These are phyloP conservation scores for Anaspis maculata DNA, from an alignment of 2,888 invertebrate genomes.

Conservation along the genomic window DNA sequence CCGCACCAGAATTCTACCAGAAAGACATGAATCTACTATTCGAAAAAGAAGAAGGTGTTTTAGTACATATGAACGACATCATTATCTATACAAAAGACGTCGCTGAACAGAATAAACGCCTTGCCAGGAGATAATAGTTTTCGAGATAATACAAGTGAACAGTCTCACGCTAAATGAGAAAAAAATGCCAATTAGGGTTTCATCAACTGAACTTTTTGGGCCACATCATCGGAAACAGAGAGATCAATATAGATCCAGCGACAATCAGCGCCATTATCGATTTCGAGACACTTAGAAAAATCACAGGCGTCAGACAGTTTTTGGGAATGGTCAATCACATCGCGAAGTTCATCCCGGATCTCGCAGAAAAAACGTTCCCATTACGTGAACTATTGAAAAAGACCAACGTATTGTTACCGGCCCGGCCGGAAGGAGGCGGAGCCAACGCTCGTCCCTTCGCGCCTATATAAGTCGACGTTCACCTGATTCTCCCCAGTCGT, in stretches of 20 bases:
- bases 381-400: neutral
- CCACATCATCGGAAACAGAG: neutral
- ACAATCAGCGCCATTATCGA: neutral
- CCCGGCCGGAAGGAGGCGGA: no score
- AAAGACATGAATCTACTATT: slow-evolving; percentile 5
- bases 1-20: slow-evolving; percentile 9
- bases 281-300: neutral
- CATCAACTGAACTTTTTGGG: neutral
- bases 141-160: no score
- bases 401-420: no score
- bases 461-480: no score
- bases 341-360: neutral
- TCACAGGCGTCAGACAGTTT: neutral
- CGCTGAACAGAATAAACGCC: neutral
- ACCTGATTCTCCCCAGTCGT: no score
- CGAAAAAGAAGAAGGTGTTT: neutral
- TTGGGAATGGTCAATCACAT: neutral
- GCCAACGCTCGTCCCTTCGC: no score
- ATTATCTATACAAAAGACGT: slow-evolving; percentile 22
- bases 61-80: slow-evolving; percentile 10
- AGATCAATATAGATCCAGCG: neutral
- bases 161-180: neutral
- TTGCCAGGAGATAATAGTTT: no score
- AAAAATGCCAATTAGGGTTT: neutral
- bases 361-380: neutral